These are phyloP conservation scores for Odocoileus virginianus DNA, from an alignment of 2,113 vertebrate species.

Conservation along the genomic window DNA sequence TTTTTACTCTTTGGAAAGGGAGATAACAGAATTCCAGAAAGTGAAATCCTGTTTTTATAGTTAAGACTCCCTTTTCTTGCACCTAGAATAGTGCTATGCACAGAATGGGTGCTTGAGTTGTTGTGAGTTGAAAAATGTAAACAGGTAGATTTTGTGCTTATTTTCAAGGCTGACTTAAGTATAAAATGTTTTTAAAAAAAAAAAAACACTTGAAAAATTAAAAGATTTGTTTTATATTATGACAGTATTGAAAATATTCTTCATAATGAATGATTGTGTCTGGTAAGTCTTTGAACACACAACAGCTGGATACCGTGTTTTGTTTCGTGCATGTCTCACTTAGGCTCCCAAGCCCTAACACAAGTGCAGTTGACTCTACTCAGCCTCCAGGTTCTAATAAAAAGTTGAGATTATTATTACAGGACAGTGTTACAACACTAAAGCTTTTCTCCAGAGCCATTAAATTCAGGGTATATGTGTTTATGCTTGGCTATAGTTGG, in stretches of 20 bases:
- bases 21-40: conserved; percentile 37
- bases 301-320: neutral
- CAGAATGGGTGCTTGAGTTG: conserved; percentile 38
- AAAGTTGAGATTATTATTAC: neutral
- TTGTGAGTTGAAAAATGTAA: conserved; percentile 15
- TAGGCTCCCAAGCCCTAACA: neutral
- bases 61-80: conserved; percentile 9
- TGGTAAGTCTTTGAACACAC: neutral
- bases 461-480: neutral
- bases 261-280: conserved; percentile 7
- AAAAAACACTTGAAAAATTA: conserved; percentile 82
- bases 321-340: neutral
- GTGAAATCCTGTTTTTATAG: conserved; percentile 19
- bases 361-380: neutral
- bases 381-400: neutral
- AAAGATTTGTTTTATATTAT: conserved; percentile 80
- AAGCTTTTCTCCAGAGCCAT: neutral
- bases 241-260: conserved; percentile 69
- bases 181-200: conserved; percentile 80
- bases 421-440: neutral
- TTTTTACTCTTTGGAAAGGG: conserved; percentile 58
- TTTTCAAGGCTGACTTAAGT: conserved; percentile 76
- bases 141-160: conserved; percentile 56
- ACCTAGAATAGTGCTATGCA: conserved; percentile 56
- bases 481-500: neutral